Base-by-base conservation (phyloP, 2,888 invertebrate species). In the Latheticus oryzae region DNA sequence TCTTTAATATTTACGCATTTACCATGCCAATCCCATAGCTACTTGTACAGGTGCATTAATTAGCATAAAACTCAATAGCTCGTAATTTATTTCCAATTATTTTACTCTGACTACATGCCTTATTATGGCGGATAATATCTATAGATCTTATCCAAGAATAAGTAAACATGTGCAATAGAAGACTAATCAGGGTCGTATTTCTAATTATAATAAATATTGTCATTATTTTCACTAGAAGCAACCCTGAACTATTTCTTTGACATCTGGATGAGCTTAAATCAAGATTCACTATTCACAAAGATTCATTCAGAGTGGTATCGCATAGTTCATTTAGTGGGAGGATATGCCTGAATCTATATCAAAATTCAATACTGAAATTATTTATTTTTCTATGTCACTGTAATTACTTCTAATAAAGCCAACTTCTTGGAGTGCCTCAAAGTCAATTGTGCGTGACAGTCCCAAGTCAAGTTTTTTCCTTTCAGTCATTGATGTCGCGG, bases 401-500 rank as follows among this genome's bases (percentile, higher is more conserved):
- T 5, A 19, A 11, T 26, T 28, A 9, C 28, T 12, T 2, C 12
- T 9, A 9, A 12, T 9, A 28, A 9, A 11, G 3, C 28, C n/a
- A n/a, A n/a, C n/a, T n/a, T 28, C 28, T 33, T 5, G 13, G 8
- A 37, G 35, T 15, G 19, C 42, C 16, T 13, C 17, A 3, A 17
- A 42, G 15, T 28, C 16, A 42, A 42, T 42, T 42, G 28, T 26
- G 28, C 42, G 42, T 42, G 42, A 42, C 15, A 42, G 26, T 42
- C 23, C n/a, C n/a, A n/a, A n/a, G n/a, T n/a, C n/a, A n/a, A n/a
- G n/a, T n/a, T n/a, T n/a, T n/a, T n/a, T n/a, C n/a, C n/a, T n/a
- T n/a, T n/a, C n/a, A n/a, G 15, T 42, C 16, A 17, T 28, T 17
- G 28, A 40, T 40, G 21, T 40, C 21, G 40, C 26, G 28, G 28